Percentiles rank a stretch among this genome's conserved stretches.
phyloP scores from a whole-genome alignment of 2,797 vertebrate genomes.

The Pseudocheirus occidentalis region DNA sequence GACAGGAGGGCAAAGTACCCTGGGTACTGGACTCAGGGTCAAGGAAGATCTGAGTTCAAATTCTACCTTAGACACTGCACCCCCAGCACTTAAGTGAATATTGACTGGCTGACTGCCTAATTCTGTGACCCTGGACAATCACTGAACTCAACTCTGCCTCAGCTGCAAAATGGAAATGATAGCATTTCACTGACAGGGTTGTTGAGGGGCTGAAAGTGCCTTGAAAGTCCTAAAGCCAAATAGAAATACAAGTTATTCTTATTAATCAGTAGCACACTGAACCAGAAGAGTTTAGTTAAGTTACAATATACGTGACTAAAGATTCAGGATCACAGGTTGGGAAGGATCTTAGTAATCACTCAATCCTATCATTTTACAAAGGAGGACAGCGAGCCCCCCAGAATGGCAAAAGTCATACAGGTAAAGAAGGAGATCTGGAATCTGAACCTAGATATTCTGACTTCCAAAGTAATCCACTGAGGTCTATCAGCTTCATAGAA shows the following conservation, averaged over 20 bases:
- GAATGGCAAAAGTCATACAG: not conserved
- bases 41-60: not conserved
- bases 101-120: not conserved
- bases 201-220: not conserved
- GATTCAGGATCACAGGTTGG: not conserved
- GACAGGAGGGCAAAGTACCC: not conserved
- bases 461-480: not conserved
- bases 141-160: not conserved
- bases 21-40: not conserved
- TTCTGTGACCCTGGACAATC: not conserved
- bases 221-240: not conserved
- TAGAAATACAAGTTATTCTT: not conserved
- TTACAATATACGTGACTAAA: not conserved
- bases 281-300: not conserved
- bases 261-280: not conserved
- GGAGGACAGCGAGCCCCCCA: not conserved
- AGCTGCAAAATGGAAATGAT: not conserved
- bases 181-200: too few relatives aligned
- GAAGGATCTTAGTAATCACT: not conserved
- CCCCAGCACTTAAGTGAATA: not conserved
- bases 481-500: not conserved
- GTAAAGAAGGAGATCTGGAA: not conserved
- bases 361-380: not conserved
- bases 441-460: not conserved
- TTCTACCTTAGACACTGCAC: not conserved